Evolutionary conservation across 2,113 vertebrate species (phyloP).

Genomic region (Henicopernis longicauda): DNA sequence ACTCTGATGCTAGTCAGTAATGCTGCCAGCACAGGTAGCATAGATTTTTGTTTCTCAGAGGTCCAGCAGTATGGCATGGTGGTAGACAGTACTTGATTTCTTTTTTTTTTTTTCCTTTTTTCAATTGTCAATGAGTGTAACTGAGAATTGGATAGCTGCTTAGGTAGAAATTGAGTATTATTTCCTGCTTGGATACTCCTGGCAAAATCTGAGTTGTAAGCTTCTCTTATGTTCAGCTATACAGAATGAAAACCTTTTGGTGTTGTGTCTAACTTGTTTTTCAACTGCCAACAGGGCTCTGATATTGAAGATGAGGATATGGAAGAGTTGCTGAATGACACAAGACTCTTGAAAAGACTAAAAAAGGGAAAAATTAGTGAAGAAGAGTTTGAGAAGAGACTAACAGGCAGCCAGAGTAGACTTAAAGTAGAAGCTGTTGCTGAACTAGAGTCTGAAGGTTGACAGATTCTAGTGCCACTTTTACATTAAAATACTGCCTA

Average conservation of each 20-base stretch:
- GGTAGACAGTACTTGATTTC: too few species aligned
- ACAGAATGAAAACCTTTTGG: neutral
- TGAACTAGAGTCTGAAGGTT: neutral
- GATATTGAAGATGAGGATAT: conserved; percentile 85
- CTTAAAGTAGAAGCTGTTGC: neutral
- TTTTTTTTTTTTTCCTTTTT: neutral
- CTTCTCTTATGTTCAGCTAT: neutral
- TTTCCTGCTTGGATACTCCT: neutral
- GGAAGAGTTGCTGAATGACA: conserved; percentile 88
- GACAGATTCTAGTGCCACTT: neutral
- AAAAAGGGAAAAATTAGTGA: conserved; percentile 89
- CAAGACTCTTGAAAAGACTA: conserved; percentile 88
- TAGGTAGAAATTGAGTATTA: neutral
- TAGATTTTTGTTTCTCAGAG: neutral
- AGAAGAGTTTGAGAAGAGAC: conserved; percentile 88
- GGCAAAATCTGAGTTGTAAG: neutral
- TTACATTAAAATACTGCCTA: neutral
- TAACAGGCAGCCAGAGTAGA: conserved; percentile 53
- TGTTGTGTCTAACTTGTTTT: neutral
- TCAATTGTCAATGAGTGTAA: neutral
- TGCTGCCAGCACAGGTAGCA: neutral
- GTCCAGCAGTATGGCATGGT: neutral
- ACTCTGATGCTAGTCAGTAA: neutral
- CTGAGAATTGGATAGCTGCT: neutral
- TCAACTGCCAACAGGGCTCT: conserved; percentile 73